Evolutionary conservation across 1,140 invertebrate species (phyloP), one percentile per base, ranked within the genome.

Genomic region (Cydia amplana): DNA sequence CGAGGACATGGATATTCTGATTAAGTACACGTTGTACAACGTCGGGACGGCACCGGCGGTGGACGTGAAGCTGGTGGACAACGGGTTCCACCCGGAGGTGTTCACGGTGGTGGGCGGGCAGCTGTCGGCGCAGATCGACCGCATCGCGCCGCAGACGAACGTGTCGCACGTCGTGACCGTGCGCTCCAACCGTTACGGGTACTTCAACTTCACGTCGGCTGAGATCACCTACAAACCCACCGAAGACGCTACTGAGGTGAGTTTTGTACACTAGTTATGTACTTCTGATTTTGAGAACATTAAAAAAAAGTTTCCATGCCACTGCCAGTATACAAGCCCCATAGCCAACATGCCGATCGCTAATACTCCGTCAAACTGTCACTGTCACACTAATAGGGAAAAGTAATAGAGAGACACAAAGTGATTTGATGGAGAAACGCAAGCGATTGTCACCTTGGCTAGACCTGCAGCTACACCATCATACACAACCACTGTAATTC

Each of bases 141-240:
- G 98, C 86, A 97, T 99, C 87, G 95, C 98, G 60, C 97, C 98
- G 60, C 96, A 97, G 81, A 96, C 96, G 1, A 99, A 99, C 93
- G 96, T 99, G 0, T 96, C 97, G 32, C 99, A 99, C 91, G 97
- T 98, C 10, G 96, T 99, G 72, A 96, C 99, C 40, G 95, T 99
- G 0, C 94, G 96, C 80, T 99, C 99, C 16, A 96, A 96, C 77
- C 96, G 96, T 87, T 98, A 95, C 86, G 99, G 99, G 12, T 98
- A 98, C 85, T 99, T 98, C 94, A 99, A 99, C 89, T 99, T 99
- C 89, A 98, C 98, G 16, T 96, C 98, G 75, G 98, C 98, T 79
- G 96, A 99, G 93, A 95, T 99, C 65, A 96, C 95, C 23, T 99
- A 99, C 93, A 96, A 95, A 80, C 93, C 96, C 32, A 95, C 95